Percentiles rank a stretch among this genome's conserved stretches.
Evolutionary conservation across 2,888 invertebrate genomes (phyloP).

Genomic region (Leptinotarsa peninsularis): DNA sequence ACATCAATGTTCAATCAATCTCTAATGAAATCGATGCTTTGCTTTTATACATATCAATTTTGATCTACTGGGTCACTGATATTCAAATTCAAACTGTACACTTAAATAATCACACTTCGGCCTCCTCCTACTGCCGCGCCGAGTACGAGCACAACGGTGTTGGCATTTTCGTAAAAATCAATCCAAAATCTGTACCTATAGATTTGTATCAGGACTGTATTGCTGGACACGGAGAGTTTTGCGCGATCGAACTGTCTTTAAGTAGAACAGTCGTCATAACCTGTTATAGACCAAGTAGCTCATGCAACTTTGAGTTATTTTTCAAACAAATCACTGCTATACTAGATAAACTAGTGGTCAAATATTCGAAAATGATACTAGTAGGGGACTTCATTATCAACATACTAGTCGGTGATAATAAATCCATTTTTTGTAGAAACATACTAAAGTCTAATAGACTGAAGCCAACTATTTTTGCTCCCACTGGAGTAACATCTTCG

Average conservation of each 20-base stretch:
- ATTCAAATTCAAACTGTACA: constrained; percentile 10
- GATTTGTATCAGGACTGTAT: background rate
- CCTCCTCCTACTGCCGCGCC: constrained; percentile 10
- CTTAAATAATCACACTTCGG: background rate
- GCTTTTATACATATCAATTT: background rate
- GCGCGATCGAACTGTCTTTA: too few species aligned
- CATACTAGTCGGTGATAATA: too few species aligned
- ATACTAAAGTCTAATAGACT: too few species aligned
- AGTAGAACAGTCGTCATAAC: background rate
- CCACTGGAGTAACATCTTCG: too few species aligned
- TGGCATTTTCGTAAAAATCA: constrained; percentile 15
- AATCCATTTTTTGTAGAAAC: too few species aligned
- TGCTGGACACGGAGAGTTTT: too few species aligned
- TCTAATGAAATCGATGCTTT: constrained; percentile 8
- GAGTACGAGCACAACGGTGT: constrained; percentile 7
- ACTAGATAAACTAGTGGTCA: constrained; percentile 7
- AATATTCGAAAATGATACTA: background rate
- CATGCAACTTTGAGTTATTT: too few species aligned
- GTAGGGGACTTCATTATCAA: background rate
- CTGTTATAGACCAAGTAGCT: constrained; percentile 9
- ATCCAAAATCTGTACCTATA: constrained; percentile 1
- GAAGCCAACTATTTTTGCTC: too few species aligned
- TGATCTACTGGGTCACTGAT: constrained; percentile 15
- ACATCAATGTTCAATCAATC: constrained; percentile 4
- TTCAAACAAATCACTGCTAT: background rate